Evolutionary conservation across 2,797 vertebrate species (phyloP).

Genomic region (Pipistrellus kuhlii): DNA sequence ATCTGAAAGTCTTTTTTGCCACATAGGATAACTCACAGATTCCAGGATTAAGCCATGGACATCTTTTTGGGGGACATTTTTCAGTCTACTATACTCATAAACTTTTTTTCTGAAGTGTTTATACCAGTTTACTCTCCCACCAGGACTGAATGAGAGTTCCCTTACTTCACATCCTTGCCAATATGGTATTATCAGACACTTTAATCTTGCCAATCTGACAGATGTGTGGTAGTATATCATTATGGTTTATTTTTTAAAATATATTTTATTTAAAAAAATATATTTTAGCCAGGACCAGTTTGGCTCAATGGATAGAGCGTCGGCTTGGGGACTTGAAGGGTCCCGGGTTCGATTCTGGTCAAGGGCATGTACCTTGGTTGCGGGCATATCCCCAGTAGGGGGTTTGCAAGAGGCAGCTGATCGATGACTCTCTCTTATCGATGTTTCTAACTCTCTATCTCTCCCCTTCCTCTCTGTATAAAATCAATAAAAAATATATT

Average conservation of each 20-base stretch:
- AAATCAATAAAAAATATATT: no score
- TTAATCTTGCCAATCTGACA: background rate
- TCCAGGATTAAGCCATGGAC: background rate
- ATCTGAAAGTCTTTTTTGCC: background rate
- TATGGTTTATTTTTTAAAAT: slow-evolving; percentile 9
- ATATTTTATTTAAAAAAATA: no score
- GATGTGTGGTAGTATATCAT: background rate
- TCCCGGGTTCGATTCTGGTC: no score
- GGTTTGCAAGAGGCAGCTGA: no score
- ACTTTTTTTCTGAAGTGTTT: background rate
- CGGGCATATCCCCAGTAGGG: no score
- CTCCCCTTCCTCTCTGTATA: no score
- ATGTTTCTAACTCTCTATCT: no score
- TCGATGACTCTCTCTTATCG: no score
- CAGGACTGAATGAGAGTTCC: background rate
- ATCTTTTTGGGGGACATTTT: background rate
- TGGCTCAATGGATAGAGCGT: no score
- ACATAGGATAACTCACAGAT: background rate
- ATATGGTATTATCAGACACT: background rate
- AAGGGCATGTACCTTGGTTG: no score
- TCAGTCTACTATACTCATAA: background rate
- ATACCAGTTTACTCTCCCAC: background rate
- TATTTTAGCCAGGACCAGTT: no score
- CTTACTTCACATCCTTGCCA: background rate
- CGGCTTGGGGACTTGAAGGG: no score